Evolutionary conservation across 1,140 invertebrate species (phyloP), one percentile per base, ranked within the genome.

Genomic region (Idris sp.): DNA sequence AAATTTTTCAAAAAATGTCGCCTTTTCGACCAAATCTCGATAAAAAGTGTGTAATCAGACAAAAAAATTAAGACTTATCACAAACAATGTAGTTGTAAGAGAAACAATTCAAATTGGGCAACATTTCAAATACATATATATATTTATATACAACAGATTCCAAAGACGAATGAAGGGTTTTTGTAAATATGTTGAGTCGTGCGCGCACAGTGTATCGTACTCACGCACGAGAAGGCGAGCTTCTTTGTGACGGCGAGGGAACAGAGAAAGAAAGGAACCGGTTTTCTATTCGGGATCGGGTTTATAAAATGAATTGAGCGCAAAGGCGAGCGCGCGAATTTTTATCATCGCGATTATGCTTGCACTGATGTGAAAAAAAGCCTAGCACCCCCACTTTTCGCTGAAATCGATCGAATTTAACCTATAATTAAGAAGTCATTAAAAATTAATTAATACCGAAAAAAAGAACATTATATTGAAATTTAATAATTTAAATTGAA

Each of bases 81-180:
- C n/a, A n/a, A n/a, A n/a, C n/a, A n/a, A n/a, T n/a, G n/a, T n/a
- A n/a, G n/a, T n/a, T n/a, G n/a, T n/a, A n/a, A n/a, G n/a, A n/a
- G n/a, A n/a, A n/a, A n/a, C n/a, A n/a, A n/a, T n/a, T n/a, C n/a
- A n/a, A n/a, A n/a, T n/a, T n/a, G n/a, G 44, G 49, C 62, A 56
- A 67, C 49, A 67, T 67, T 67, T 51, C 62, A 56, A 67, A 67
- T 67, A 67, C 53, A 68, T 58, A 67, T 53, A 68, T 58, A 67
- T 67, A 67, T 44, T 58, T 58, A 67, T 53, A 68, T 58, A 68
- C 53, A 53, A 59, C 53, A 59, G 65, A 69, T 59, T 53, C 65
- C 53, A 69, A 54, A 59, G 65, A 69, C 65, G 65, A 26, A 69
- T 69, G 65, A 69, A 69, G 65, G 65, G 65, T 69, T 69, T 69